Conservation (phyloP, 2,113 vertebrate species). For the Rhinolophus sinicus region DNA sequence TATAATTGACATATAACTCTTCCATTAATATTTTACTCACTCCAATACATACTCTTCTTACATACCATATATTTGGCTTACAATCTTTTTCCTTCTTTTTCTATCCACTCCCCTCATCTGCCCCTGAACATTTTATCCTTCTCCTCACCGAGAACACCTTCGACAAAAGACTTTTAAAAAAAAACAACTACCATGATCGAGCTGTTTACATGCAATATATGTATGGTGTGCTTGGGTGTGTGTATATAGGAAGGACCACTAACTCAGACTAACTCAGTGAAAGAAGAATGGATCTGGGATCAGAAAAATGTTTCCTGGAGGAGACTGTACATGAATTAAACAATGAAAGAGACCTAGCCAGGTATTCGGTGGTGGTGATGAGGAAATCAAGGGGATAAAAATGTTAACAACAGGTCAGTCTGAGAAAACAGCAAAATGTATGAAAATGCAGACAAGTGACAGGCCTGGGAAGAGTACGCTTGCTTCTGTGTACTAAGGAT, state of each 20-base stretch:
- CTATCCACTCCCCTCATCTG: neutral
- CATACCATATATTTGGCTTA: neutral
- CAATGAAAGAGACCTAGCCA: neutral
- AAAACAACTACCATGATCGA: neutral
- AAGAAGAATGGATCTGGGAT: neutral
- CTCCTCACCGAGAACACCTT: neutral
- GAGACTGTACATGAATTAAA: neutral
- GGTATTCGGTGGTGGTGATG: neutral
- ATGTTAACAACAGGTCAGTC: neutral
- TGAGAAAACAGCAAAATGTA: neutral
- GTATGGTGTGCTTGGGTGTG: neutral
- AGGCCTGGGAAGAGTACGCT: neutral
- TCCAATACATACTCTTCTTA: neutral
- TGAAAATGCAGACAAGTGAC: neutral
- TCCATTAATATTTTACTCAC: neutral
- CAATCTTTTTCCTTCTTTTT: neutral
- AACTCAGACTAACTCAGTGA: neutral
- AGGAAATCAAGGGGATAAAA: neutral
- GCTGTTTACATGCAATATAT: neutral
- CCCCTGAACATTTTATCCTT: neutral
- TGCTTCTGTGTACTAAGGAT: neutral
- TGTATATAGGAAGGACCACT: neutral
- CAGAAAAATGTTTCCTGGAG: conserved; percentile 28
- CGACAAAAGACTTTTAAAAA: neutral
- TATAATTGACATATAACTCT: neutral